Evolutionary conservation across 2,113 vertebrate genomes (phyloP).

Genomic region (Ammodytes dubius): DNA sequence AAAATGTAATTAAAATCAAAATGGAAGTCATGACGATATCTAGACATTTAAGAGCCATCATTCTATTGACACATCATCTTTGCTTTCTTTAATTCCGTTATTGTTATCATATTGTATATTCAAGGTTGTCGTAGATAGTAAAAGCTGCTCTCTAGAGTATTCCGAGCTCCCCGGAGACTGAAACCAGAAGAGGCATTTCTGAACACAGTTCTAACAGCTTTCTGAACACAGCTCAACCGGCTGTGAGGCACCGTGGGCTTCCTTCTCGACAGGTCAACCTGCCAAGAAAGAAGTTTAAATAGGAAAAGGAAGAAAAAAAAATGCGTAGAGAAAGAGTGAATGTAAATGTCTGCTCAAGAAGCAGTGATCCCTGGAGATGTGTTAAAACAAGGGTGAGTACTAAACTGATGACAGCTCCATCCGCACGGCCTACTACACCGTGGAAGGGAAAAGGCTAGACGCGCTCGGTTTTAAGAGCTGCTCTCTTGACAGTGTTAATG

Average conservation of each 20-base stretch:
- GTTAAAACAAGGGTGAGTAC: slow-evolving; percentile 79
- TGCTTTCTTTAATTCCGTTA: not conserved
- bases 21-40: not conserved
- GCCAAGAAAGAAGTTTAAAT: slow-evolving; percentile 75
- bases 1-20: not conserved
- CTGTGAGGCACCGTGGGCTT: slow-evolving; percentile 59
- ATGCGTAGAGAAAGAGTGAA: slow-evolving; percentile 60
- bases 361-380: slow-evolving; percentile 72
- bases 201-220: slow-evolving; percentile 63
- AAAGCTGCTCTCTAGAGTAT: slow-evolving; percentile 53
- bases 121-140: slow-evolving; percentile 6
- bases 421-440: slow-evolving; percentile 33
- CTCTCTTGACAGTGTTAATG: slow-evolving; percentile 67
- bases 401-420: slow-evolving; percentile 80
- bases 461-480: slow-evolving; percentile 59
- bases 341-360: slow-evolving; percentile 77
- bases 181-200: slow-evolving; percentile 66
- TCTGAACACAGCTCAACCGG: slow-evolving; percentile 65
- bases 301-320: slow-evolving; percentile 31
- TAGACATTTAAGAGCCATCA: not conserved
- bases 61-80: not conserved
- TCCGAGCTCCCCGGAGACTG: slow-evolving; percentile 60
- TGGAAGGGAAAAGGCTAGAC: slow-evolving; percentile 39
- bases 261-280: slow-evolving; percentile 71
- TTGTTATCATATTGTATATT: slow-evolving; percentile 21